Evolutionary conservation across 2,797 vertebrate genomes (phyloP), one percentile per base, ranked within the genome.

Genomic region (Gallinago nigripennis): DNA sequence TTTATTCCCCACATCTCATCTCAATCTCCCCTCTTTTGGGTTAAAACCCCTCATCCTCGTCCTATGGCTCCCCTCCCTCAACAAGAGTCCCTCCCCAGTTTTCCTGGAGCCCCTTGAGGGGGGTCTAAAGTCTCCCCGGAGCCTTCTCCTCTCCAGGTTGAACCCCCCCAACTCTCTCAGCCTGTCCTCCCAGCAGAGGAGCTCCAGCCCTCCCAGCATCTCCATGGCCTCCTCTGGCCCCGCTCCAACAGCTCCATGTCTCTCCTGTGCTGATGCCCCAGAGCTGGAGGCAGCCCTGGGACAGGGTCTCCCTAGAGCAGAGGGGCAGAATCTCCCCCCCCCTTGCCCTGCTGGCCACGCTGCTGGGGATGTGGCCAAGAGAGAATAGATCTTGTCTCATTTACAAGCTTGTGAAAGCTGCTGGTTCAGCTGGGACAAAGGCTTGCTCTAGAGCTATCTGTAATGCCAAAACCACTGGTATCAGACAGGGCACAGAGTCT

Each of bases 301-400:
- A 12, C 3, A 18, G 25, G 27, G 27, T 30, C 60, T 63, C 60
- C 8, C 60, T 8, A 24, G 37, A 30, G 25, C 16, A 63, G 60
- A 63, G 37, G 60, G 37, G 60, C 8, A 63, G 12, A 63, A 41
- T 30, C 37, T 28, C 37, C 18, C 37, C 39, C 39, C 11, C 27
- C 45, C 45, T 20, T 3, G 2, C 27, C 27, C 60, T 30, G 27
- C 27, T 61, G 60, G 16, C 58, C 33, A 12, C 5, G 3, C 58
- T 63, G 25, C 33, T 63, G 11, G 27, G 12, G 39, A 64, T 16
- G 28, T 19, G 7, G 39, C 28, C 19, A 9, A 20, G 37, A 50
- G 4, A 68, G 11, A n/a, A 41, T 0, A 18, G 12, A 77, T 30
- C 33, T 50, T 3, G 1, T 8, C n/a, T 50, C n/a, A 4, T 35